Conservation (phyloP, 2,113 vertebrate genomes). For the Typhlomys cinereus region DNA sequence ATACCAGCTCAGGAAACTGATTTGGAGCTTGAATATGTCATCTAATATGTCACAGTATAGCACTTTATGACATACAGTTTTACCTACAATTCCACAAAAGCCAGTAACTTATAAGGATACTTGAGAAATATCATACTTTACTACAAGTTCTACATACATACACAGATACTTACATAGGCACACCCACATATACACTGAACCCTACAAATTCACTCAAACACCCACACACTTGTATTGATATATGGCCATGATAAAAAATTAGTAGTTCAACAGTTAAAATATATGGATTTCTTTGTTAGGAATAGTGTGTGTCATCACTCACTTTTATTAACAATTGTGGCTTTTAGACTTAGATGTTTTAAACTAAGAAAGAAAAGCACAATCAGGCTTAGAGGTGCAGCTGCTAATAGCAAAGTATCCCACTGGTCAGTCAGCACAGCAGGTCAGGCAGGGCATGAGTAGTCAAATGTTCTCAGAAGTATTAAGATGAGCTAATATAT, state of each 20-base stretch:
- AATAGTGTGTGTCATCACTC: background rate
- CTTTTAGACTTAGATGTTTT: slow-evolving; percentile 11
- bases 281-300: background rate
- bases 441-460: background rate
- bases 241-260: slow-evolving; percentile 46
- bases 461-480: slow-evolving; percentile 1
- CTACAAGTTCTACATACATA: background rate
- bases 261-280: slow-evolving; percentile 9
- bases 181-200: slow-evolving; percentile 28
- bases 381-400: background rate
- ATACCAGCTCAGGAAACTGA: background rate
- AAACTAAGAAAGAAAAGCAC: background rate
- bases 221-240: slow-evolving; percentile 56
- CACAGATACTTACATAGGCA: slow-evolving; percentile 42
- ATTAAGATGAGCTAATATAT: slow-evolving; percentile 39
- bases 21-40: slow-evolving; percentile 56
- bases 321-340: slow-evolving; percentile 2
- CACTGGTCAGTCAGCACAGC: background rate
- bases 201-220: slow-evolving; percentile 46
- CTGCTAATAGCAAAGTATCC: background rate
- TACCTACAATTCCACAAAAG: slow-evolving; percentile 59
- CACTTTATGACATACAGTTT: slow-evolving; percentile 35
- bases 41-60: background rate
- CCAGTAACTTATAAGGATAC: slow-evolving; percentile 61
- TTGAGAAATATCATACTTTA: slow-evolving; percentile 47